A percentile compares a stretch with the other conserved stretches of the same genome.
Evolutionary conservation across 2,797 vertebrate species (phyloP).

Genomic region (Euphonia xanthogaster): DNA sequence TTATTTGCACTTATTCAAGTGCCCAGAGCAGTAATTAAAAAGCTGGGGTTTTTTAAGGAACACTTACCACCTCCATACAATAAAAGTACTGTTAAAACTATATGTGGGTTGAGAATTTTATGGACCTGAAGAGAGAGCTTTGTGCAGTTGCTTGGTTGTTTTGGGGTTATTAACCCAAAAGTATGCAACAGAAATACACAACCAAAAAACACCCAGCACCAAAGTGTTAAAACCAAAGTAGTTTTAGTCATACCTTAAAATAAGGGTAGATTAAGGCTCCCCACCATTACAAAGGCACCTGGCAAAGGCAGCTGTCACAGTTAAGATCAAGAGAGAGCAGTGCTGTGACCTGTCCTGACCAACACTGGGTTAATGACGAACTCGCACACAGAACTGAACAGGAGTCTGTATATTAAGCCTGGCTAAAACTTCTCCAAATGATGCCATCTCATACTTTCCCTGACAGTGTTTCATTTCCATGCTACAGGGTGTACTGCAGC

Average conservation of each 20-base stretch:
- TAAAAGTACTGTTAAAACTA: background rate
- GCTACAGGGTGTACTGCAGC: background rate
- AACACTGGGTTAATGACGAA: background rate
- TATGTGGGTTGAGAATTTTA: background rate
- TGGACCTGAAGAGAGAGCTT: background rate
- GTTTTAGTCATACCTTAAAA: background rate
- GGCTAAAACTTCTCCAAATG: background rate
- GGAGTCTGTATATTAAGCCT: background rate
- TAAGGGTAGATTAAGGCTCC: background rate
- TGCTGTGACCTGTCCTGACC: background rate
- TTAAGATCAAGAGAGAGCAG: background rate
- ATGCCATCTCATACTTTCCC: background rate
- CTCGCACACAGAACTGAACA: rapidly evolving
- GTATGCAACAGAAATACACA: background rate
- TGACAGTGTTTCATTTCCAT: background rate
- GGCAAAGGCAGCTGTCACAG: background rate
- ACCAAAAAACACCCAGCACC: background rate
- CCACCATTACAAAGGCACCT: background rate
- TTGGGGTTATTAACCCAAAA: background rate
- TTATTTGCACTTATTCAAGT: background rate
- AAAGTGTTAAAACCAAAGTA: background rate
- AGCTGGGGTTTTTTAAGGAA: background rate
- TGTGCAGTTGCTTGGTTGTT: background rate
- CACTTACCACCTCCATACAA: background rate
- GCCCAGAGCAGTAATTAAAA: background rate